These are phyloP conservation scores for Thera obeliscata DNA, from an alignment of 2,888 invertebrate genomes.

Conservation along the genomic window DNA sequence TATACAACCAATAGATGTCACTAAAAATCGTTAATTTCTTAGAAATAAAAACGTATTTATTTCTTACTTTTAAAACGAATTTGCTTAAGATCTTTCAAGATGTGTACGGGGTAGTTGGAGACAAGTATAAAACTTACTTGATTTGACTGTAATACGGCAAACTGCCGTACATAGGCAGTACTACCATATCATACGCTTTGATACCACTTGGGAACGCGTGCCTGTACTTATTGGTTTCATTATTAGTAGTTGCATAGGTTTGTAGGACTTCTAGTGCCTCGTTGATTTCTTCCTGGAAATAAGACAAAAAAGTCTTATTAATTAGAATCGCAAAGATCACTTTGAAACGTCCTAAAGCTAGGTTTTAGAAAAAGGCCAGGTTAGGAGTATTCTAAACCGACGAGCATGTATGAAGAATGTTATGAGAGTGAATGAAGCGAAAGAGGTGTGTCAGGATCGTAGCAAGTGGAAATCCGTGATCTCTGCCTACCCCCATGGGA, in stretches of 20 bases:
- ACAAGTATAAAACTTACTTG: constrained; percentile 15
- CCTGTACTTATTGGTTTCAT: constrained; percentile 76
- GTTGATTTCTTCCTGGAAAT: constrained; percentile 93
- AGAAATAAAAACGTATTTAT: too few relatives aligned
- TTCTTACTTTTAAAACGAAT: too few relatives aligned
- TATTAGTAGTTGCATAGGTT: constrained; percentile 83
- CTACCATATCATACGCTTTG: constrained; percentile 79
- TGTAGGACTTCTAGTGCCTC: constrained; percentile 87
- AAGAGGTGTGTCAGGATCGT: too few relatives aligned
- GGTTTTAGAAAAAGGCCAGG: too few relatives aligned
- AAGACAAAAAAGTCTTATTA: constrained; percentile 8
- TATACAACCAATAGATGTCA: too few relatives aligned
- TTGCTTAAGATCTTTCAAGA: background rate
- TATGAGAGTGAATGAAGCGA: too few relatives aligned
- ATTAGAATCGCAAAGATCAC: too few relatives aligned
- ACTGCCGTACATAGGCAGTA: constrained; percentile 97
- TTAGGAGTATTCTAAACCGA: too few relatives aligned
- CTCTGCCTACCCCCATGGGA: too few relatives aligned
- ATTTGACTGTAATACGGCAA: constrained; percentile 83
- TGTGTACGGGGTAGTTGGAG: background rate
- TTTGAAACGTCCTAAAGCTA: too few relatives aligned
- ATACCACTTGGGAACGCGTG: constrained; percentile 68
- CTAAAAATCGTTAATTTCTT: background rate
- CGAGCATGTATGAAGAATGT: too few relatives aligned
- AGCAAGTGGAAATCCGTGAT: too few relatives aligned